Percentiles rank a stretch among this genome's conserved stretches.
These are phyloP conservation scores for Patella vulgata DNA, from an alignment of 1,140 invertebrate species.

Conservation along the genomic window DNA sequence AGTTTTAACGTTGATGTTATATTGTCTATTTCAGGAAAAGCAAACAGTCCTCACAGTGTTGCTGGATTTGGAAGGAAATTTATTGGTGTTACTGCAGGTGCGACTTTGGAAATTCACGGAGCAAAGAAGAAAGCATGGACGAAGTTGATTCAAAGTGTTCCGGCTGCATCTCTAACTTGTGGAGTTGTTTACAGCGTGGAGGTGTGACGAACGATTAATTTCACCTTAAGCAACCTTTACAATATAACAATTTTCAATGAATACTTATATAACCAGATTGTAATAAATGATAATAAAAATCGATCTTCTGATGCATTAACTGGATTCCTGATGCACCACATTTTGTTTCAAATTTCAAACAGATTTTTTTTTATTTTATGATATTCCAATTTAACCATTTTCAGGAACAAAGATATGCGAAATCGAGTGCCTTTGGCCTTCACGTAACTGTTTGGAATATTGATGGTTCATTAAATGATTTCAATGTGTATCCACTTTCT, in stretches of 20 bases:
- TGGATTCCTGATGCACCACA: not conserved
- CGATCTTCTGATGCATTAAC: not conserved
- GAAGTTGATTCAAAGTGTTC: constrained; percentile 8
- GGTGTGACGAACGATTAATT: constrained; percentile 1
- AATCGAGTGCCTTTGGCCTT: too few relatives aligned
- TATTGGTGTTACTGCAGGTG: constrained; percentile 15
- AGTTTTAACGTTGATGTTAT: too few relatives aligned
- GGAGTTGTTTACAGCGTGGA: not conserved
- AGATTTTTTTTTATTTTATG: not conserved
- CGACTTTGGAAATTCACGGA: constrained; percentile 16
- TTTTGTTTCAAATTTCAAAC: not conserved
- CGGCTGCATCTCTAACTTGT: not conserved
- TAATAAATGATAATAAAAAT: too few relatives aligned
- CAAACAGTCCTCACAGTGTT: not conserved
- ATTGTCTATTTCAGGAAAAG: not conserved
- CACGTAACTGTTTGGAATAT: constrained; percentile 15
- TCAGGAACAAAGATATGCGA: not conserved
- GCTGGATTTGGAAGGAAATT: constrained; percentile 8
- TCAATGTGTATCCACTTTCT: constrained; percentile 5
- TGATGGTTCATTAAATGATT: constrained; percentile 12
- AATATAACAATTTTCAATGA: too few relatives aligned
- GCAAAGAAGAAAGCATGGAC: constrained; percentile 10
- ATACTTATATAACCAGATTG: too few relatives aligned
- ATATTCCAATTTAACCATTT: not conserved
- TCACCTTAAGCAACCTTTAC: not conserved